These are phyloP conservation scores for Crotalus helleri DNA, from an alignment of 2,113 vertebrate genomes.

Conservation along the genomic window DNA sequence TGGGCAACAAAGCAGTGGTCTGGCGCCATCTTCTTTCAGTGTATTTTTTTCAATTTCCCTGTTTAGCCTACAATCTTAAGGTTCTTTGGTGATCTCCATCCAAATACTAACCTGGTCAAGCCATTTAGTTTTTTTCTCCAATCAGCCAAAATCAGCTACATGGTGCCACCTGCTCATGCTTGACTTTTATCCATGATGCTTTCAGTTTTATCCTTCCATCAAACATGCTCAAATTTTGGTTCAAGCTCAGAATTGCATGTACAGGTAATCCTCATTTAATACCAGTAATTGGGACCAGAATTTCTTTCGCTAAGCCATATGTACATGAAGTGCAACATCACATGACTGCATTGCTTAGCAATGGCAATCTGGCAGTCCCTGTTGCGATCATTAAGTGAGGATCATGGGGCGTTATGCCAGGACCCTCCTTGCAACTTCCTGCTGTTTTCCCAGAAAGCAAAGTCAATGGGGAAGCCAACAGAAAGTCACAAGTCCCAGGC, in stretches of 20 bases:
- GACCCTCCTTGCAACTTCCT: not conserved
- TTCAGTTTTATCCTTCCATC: not conserved
- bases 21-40: not conserved
- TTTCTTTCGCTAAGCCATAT: not conserved
- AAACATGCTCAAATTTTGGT: not conserved
- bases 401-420: not conserved
- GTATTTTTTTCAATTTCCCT: too few relatives aligned
- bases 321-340: not conserved
- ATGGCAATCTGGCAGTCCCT: not conserved
- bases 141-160: not conserved
- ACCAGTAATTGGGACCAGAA: not conserved
- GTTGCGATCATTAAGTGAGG: not conserved
- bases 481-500: too few relatives aligned
- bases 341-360: not conserved
- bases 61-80: not conserved
- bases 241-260: not conserved
- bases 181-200: not conserved
- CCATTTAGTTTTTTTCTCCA: too few relatives aligned
- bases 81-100: too few relatives aligned
- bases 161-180: not conserved
- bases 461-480: not conserved
- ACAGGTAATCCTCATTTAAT: not conserved
- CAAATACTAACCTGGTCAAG: too few relatives aligned
- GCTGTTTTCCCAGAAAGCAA: not conserved
- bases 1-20: not conserved